Base-by-base conservation (phyloP, 2,888 invertebrate genomes). In the Hydrotaea cyrtoneurina region DNA sequence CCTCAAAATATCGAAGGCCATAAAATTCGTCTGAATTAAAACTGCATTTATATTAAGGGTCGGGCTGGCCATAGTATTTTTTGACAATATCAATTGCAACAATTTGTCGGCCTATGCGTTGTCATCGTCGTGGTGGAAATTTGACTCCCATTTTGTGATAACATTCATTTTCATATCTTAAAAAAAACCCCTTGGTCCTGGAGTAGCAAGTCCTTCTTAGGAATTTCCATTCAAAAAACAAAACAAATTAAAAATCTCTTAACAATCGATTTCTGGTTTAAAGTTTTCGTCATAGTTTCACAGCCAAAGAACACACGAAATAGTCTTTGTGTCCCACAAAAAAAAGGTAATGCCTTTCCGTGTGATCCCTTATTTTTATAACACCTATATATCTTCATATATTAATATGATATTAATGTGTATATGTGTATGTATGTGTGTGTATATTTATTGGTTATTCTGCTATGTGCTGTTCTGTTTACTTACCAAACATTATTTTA, bases 401-500 rank as follows among this genome's bases (percentile, higher is more conserved):
- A 50, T 43, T 2, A 2, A 43, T 43, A 43, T 43, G 43, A 53
- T 78, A 26, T 23, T 26, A 21, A 31, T 39, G n/a, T 57, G 59
- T 17, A 59, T 57, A 50, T 46, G 46, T 23, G 7, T 26, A 23
- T 64, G 31, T 7, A 57, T 77, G n/a, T 23, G 23, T 46, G 10
- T 36, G 50, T 50, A 50, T 50, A 50, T 23, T n/a, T 74, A 39
- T 39, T 39, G 3, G 39, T 39, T 39, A 39, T 3, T 21, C 17
- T 19, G 31, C 26, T 57, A 21, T 57, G 17, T 46, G 31, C 43
- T 19, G 43, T 62, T 66, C 15, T 46, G n/a, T 83, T 76, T 78
- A 86, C 86, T 83, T 83, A 86, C 86, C 86, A 80, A 85, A 69
- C 77, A 53, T 46, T 82, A 73, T 72, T 75, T 86, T 86, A 82